Conservation (phyloP, 2,113 vertebrate genomes). For the Elgaria multicarinata region DNA sequence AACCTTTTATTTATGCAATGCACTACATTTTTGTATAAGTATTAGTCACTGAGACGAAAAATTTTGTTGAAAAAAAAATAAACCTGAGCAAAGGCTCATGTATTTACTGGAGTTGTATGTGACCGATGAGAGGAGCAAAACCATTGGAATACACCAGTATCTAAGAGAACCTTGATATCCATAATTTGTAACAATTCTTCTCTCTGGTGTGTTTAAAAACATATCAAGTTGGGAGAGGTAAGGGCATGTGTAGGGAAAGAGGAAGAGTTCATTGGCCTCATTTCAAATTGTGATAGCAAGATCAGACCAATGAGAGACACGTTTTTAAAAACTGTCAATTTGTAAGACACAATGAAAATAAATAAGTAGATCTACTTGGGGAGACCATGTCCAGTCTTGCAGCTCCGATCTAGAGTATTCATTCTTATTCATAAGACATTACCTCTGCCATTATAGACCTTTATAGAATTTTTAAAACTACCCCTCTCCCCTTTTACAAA, state of each 20-base stretch:
- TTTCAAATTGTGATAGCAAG: background rate
- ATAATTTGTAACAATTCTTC: background rate
- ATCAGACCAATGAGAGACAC: background rate
- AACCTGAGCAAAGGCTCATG: constrained; percentile 62
- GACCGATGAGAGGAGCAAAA: constrained; percentile 13
- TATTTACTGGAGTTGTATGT: constrained; percentile 15
- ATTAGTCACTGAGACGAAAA: constrained; percentile 67
- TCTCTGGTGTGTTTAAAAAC: background rate
- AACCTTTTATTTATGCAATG: constrained; percentile 74
- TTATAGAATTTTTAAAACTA: background rate
- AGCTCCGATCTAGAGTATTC: background rate
- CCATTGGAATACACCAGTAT: background rate
- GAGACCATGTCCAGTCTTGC: background rate
- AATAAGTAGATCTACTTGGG: too few species aligned
- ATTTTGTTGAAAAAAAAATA: constrained; percentile 73
- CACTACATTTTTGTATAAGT: constrained; percentile 70
- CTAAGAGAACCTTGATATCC: background rate
- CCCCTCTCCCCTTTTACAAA: background rate
- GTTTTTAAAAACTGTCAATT: background rate
- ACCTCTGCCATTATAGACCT: too few species aligned
- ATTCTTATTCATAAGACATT: background rate
- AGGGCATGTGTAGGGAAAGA: background rate
- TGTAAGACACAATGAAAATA: background rate
- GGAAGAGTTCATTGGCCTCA: background rate
- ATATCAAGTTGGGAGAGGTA: background rate